phyloP scores from a whole-genome alignment of 2,113 vertebrate genomes.

The Tretioscincus oriximinensis region DNA sequence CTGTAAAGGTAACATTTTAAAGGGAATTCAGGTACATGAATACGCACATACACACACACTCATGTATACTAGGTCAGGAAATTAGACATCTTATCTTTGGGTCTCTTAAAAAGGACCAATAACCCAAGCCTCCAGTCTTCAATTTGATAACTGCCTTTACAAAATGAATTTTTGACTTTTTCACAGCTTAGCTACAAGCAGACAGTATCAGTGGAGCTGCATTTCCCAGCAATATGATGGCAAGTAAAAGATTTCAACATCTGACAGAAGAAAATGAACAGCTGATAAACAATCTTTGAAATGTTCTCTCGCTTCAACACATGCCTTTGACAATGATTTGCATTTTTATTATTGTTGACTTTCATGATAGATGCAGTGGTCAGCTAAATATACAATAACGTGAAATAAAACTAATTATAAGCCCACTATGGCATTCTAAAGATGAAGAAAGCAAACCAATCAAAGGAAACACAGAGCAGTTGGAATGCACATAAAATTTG shows the following conservation, averaged over 20 bases:
- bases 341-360: constrained; percentile 77
- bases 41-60: constrained; percentile 17
- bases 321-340: constrained; percentile 70
- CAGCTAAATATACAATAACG: constrained; percentile 53
- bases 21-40: constrained; percentile 20
- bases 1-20: constrained; percentile 57
- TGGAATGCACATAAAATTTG: background rate
- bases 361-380: constrained; percentile 55
- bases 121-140: constrained; percentile 66
- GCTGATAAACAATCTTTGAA: constrained; percentile 76
- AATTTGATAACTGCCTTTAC: constrained; percentile 76
- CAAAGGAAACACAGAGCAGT: background rate
- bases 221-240: constrained; percentile 74
- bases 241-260: constrained; percentile 74
- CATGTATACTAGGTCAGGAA: constrained; percentile 71
- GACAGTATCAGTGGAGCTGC: constrained; percentile 74
- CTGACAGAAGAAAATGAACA: constrained; percentile 80
- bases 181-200: constrained; percentile 73
- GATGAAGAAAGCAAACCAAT: background rate
- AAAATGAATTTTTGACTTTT: constrained; percentile 82
- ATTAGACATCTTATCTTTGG: constrained; percentile 83
- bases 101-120: constrained; percentile 78
- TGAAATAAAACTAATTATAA: constrained; percentile 46
- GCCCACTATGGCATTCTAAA: constrained; percentile 19
- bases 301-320: constrained; percentile 69